Base-by-base conservation (phyloP, 2,113 vertebrate species). In the Sisor rabdophorus region DNA sequence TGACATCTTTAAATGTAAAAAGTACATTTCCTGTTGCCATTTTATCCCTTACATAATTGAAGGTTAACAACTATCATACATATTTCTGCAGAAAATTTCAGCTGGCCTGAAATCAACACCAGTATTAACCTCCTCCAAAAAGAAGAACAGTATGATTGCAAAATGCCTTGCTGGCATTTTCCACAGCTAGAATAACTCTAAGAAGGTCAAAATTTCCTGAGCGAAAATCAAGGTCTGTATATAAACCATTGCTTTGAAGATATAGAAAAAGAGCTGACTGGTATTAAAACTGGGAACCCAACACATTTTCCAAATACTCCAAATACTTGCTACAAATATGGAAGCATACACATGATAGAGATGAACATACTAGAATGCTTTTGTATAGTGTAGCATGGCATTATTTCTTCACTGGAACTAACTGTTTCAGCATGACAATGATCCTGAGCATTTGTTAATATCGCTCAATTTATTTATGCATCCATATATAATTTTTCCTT, bases 261-360 rank as follows among this genome's bases (percentile, higher is more conserved):
- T 70, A n/a, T 48, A 71, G 53, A 11, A 53, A n/a, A 28, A 24
- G 53, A 32, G 71, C 70, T 69, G 64, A 68, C 24, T 60, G 53
- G 78, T 81, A 86, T 78, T 75, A 56, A 82, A 84, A 84, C 78
- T 74, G 85, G 81, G 82, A 81, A 22, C 48, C 44, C 56, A 74
- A 82, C 71, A 83, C 55, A 64, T n/a, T n/a, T n/a, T n/a, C n/a
- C n/a, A n/a, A n/a, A n/a, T n/a, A n/a, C n/a, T n/a, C n/a, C n/a
- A n/a, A n/a, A n/a, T n/a, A n/a, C n/a, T n/a, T n/a, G n/a, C n/a
- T n/a, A n/a, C n/a, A n/a, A n/a, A n/a, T n/a, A n/a, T n/a, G n/a
- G n/a, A n/a, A n/a, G n/a, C n/a, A n/a, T n/a, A n/a, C n/a, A n/a
- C n/a, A n/a, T n/a, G n/a, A n/a, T n/a, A n/a, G n/a, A n/a, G n/a